A percentile compares a stretch with the other conserved stretches of the same genome.
Evolutionary conservation across 2,888 invertebrate genomes (phyloP).

Genomic region (Calameuta filiformis): DNA sequence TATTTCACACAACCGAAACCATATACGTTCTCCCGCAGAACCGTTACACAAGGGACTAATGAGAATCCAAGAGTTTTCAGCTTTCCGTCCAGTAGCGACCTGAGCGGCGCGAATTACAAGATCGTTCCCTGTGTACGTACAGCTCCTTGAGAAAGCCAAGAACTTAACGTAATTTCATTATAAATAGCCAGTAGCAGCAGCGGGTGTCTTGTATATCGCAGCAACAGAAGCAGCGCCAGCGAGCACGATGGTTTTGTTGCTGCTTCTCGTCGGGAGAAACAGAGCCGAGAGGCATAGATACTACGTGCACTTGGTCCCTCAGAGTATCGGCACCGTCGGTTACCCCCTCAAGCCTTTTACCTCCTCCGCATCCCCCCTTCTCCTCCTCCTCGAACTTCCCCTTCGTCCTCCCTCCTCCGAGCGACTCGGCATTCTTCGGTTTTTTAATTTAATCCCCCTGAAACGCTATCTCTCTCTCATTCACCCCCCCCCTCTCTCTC

Average conservation of each 20-base stretch:
- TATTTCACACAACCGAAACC: background rate
- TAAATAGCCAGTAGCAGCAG: background rate
- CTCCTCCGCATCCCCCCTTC: background rate
- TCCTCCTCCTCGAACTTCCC: background rate
- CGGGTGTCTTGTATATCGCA: background rate
- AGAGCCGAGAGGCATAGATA: background rate
- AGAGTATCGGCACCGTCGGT: background rate
- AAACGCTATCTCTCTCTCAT: conserved; percentile 12
- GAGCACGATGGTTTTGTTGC: background rate
- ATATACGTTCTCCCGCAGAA: background rate
- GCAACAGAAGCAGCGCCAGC: background rate
- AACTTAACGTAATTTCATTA: conserved; percentile 5
- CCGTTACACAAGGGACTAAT: background rate
- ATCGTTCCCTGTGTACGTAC: background rate
- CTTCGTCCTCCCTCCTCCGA: background rate
- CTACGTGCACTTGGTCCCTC: background rate
- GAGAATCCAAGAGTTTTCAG: background rate
- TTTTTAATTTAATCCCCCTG: conserved; percentile 46
- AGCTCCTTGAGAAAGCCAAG: background rate
- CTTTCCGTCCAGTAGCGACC: background rate
- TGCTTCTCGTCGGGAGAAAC: background rate
- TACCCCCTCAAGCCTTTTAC: background rate
- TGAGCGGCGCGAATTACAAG: background rate
- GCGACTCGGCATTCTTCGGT: conserved; percentile 4
- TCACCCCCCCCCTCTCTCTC: conserved; percentile 3